Conservation (phyloP, 2,113 vertebrate species). For the Pampusana beccarii region DNA sequence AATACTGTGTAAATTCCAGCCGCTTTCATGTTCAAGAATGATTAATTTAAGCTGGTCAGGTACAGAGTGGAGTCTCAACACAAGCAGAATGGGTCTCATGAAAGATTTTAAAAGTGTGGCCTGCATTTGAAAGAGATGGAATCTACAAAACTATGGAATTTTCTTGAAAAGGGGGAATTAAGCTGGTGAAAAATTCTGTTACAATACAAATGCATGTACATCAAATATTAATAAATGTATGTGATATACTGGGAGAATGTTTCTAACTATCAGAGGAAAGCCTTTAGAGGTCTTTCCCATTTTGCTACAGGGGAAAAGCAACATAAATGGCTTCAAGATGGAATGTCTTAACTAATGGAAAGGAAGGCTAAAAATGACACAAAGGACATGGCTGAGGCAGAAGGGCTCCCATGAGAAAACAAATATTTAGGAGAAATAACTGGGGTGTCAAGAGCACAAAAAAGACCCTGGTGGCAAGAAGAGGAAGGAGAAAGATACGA, state of each 20-base stretch:
- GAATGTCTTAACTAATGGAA: not conserved
- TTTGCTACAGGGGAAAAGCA: not conserved
- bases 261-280: not conserved
- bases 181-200: not conserved
- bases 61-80: not conserved
- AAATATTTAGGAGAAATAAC: not conserved
- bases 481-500: not conserved
- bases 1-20: not conserved
- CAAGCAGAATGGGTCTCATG: not conserved
- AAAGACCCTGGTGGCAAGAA: not conserved
- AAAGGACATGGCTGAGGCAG: not conserved
- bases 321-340: not conserved
- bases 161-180: not conserved
- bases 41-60: not conserved
- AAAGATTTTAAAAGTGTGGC: not conserved
- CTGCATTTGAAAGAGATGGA: not conserved
- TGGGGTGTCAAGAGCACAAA: not conserved
- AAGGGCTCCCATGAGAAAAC: not conserved
- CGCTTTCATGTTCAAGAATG: not conserved
- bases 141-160: not conserved
- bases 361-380: not conserved
- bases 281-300: not conserved
- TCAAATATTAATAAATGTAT: not conserved
- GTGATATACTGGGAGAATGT: not conserved
- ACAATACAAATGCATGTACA: not conserved